These are phyloP conservation scores for Enoplosus armatus DNA, from an alignment of 2,797 vertebrate species.

Conservation along the genomic window DNA sequence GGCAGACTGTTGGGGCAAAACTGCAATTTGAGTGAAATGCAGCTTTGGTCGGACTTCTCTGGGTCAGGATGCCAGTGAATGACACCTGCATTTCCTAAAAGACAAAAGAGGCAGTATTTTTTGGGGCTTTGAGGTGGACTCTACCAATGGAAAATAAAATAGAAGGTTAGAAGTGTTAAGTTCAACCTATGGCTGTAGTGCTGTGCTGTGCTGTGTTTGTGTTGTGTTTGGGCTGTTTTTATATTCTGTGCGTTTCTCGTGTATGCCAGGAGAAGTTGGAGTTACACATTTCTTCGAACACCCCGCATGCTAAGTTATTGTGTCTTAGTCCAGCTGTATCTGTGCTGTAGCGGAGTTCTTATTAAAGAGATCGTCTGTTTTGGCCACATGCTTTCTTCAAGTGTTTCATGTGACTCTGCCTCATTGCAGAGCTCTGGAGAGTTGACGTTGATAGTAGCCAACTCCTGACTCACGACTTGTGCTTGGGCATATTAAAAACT, in stretches of 20 bases:
- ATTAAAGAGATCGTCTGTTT: constrained; percentile 3
- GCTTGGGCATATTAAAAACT: constrained; percentile 36
- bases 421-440: constrained; percentile 69
- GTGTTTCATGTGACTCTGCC: constrained; percentile 67
- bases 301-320: constrained; percentile 52
- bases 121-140: constrained; percentile 81
- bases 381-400: constrained; percentile 64
- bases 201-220: constrained; percentile 62
- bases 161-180: constrained; percentile 87
- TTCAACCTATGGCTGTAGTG: constrained; percentile 70
- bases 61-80: constrained; percentile 86
- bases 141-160: constrained; percentile 88
- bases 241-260: constrained; percentile 37
- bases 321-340: constrained; percentile 25
- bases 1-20: constrained; percentile 60
- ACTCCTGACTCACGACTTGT: constrained; percentile 72
- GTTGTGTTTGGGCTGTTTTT: constrained; percentile 55
- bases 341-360: constrained; percentile 38
- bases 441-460: constrained; percentile 63
- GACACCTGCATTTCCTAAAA: constrained; percentile 84
- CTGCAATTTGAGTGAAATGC: constrained; percentile 74
- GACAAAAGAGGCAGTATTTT: constrained; percentile 78
- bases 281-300: constrained; percentile 56
- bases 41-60: constrained; percentile 76
- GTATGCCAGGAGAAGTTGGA: constrained; percentile 66